Percentiles rank a stretch among this genome's conserved stretches.
Evolutionary conservation across 2,113 vertebrate genomes (phyloP).

Genomic region (Daphoenositta chrysoptera): DNA sequence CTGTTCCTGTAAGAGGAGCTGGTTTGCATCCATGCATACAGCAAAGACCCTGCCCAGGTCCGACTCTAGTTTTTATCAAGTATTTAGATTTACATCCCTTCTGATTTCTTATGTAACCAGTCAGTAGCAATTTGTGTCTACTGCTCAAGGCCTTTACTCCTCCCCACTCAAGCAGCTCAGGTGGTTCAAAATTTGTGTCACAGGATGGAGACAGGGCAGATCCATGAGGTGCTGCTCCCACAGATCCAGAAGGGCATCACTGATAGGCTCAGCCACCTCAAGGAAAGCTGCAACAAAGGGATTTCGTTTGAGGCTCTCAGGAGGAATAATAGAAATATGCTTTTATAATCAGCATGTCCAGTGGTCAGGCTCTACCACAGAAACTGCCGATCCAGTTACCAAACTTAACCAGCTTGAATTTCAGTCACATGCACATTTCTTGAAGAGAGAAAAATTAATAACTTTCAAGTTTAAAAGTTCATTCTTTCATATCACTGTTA

Average conservation of each 20-base stretch:
- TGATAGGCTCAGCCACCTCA: background rate
- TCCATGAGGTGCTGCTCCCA: background rate
- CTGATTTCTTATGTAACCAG: background rate
- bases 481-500: background rate
- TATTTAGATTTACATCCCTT: background rate
- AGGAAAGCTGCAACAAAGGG: background rate
- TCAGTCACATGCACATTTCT: background rate
- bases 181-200: background rate
- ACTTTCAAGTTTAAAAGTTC: background rate
- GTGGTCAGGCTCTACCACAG: background rate
- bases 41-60: background rate
- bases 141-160: background rate
- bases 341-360: background rate
- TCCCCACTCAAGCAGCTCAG: background rate
- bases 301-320: background rate
- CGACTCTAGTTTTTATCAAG: background rate
- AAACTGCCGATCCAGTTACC: background rate
- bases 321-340: background rate
- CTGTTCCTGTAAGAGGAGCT: background rate
- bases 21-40: background rate
- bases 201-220: fast-evolving
- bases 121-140: background rate
- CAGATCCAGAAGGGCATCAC: background rate
- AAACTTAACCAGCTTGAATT: background rate
- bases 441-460: background rate